Evolutionary conservation across 2,113 vertebrate genomes (phyloP).

Genomic region (Suncus etruscus): DNA sequence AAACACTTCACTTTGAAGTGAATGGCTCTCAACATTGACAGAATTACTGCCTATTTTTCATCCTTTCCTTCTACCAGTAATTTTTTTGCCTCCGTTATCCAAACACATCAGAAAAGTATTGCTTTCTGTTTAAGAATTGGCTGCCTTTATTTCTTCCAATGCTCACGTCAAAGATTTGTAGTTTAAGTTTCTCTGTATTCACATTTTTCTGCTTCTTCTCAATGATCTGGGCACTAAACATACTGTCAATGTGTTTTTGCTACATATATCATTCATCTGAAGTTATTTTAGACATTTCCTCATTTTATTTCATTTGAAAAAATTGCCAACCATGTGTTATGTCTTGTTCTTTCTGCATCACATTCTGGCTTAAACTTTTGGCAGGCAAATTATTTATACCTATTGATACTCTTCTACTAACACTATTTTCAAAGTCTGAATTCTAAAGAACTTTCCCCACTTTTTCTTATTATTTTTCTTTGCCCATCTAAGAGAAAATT

Average conservation of each 20-base stretch:
- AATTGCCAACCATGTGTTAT: slow-evolving; percentile 71
- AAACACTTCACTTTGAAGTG: not conserved
- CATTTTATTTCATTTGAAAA: slow-evolving; percentile 71
- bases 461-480: slow-evolving; percentile 36
- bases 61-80: not conserved
- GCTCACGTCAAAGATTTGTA: slow-evolving; percentile 66
- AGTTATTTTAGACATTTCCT: slow-evolving; percentile 65
- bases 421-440: slow-evolving; percentile 49
- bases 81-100: slow-evolving; percentile 40
- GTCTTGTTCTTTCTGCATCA: slow-evolving; percentile 53
- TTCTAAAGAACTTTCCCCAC: slow-evolving; percentile 35
- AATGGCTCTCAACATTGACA: slow-evolving; percentile 7
- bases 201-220: slow-evolving; percentile 59
- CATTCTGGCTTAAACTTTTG: slow-evolving; percentile 72
- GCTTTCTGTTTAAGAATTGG: slow-evolving; percentile 50
- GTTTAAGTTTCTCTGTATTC: slow-evolving; percentile 61
- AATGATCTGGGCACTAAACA: slow-evolving; percentile 63
- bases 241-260: slow-evolving; percentile 63
- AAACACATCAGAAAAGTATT: slow-evolving; percentile 62
- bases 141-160: slow-evolving; percentile 44
- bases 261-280: slow-evolving; percentile 65
- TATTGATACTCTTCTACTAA: slow-evolving; percentile 64
- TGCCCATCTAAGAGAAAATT: slow-evolving; percentile 57
- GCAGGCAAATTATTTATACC: slow-evolving; percentile 73
- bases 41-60: not conserved